Conservation (phyloP, 2,888 invertebrate genomes). For the Dione vanillae region DNA sequence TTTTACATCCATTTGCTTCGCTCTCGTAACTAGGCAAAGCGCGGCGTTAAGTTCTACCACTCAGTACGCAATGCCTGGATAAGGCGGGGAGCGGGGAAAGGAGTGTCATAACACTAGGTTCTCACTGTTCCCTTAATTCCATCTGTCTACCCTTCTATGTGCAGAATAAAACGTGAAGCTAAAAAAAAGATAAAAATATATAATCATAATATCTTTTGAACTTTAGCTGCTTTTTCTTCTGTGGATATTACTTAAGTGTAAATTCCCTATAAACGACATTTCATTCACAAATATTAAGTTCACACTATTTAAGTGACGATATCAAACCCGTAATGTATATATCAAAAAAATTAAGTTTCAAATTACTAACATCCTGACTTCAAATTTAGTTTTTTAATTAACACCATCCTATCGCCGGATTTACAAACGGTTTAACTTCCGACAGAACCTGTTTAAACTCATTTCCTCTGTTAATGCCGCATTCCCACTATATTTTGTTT, state of each 20-base stretch:
- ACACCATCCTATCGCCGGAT: conserved; percentile 27
- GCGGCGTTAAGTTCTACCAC: no score
- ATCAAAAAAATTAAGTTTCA: conserved; percentile 7
- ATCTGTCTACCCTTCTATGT: no score
- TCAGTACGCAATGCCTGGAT: no score
- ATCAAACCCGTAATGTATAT: conserved; percentile 1
- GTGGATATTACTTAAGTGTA: neutral
- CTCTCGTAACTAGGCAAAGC: no score
- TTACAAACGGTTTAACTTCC: conserved; percentile 40
- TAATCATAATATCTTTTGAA: no score
- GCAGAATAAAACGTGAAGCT: no score
- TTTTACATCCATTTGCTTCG: no score
- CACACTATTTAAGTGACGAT: neutral
- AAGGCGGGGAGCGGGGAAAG: no score
- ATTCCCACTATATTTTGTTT: conserved; percentile 11
- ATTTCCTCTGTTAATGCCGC: conserved; percentile 28
- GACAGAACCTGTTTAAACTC: conserved; percentile 35
- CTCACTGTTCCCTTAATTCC: no score
- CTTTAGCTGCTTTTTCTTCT: no score
- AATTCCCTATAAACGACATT: neutral
- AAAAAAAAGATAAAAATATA: no score
- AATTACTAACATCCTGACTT: conserved; percentile 13
- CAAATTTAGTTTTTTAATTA: conserved; percentile 27
- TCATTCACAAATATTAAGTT: neutral
- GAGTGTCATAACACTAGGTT: no score